phyloP scores from a whole-genome alignment of 64 coral and sea anemone species.

The Montipora efflorescens region DNA sequence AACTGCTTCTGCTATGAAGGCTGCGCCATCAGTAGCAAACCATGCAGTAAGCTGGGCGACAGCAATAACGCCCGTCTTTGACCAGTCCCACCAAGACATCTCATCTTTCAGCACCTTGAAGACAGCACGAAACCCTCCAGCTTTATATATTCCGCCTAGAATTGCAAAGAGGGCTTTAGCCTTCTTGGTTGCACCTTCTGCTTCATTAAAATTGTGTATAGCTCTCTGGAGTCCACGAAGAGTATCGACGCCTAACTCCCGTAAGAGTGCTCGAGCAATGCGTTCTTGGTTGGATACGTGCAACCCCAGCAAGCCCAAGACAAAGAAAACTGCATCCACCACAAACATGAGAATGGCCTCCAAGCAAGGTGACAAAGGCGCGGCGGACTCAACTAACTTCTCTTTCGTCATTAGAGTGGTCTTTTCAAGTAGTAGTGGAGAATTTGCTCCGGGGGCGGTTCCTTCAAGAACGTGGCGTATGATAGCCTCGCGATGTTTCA shows the following conservation, averaged over 20 bases:
- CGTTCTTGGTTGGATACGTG: slow-evolving; percentile 24
- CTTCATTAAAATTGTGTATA: slow-evolving; percentile 10
- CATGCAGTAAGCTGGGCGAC: slow-evolving; percentile 35
- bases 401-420: not conserved
- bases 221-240: slow-evolving; percentile 11
- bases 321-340: slow-evolving; percentile 8
- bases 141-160: slow-evolving; percentile 2
- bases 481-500: slow-evolving; percentile 27
- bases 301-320: slow-evolving; percentile 17
- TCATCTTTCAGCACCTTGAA: slow-evolving; percentile 37
- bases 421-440: not conserved
- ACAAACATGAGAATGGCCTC: slow-evolving; percentile 18
- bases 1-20: slow-evolving; percentile 46
- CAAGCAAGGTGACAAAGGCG: slow-evolving; percentile 4
- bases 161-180: slow-evolving; percentile 35
- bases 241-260: slow-evolving; percentile 21
- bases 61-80: slow-evolving; percentile 31
- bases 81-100: slow-evolving; percentile 49
- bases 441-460: slow-evolving; percentile 18
- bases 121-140: slow-evolving; percentile 21
- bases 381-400: not conserved
- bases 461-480: slow-evolving; percentile 11
- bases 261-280: slow-evolving; percentile 6
- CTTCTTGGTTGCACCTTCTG: slow-evolving; percentile 8
- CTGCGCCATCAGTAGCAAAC: slow-evolving; percentile 41